phyloP scores from a whole-genome alignment of 2,797 vertebrate species.

The Platyrinchus mystaceus region DNA sequence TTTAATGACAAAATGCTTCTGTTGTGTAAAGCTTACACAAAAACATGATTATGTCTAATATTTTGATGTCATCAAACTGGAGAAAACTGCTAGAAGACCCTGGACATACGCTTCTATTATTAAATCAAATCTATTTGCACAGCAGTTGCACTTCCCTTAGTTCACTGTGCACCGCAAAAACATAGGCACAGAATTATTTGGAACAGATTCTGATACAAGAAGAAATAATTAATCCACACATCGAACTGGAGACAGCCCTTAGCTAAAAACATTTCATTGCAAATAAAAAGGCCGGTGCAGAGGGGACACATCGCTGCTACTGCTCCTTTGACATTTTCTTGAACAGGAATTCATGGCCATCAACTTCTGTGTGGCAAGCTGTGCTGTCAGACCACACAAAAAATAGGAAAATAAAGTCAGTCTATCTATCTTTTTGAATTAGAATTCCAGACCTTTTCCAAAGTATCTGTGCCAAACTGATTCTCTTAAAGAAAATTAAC shows the following conservation, averaged over 20 bases:
- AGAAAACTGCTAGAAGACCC: not conserved
- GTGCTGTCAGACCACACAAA: not conserved
- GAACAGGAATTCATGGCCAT: not conserved
- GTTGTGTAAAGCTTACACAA: conserved; percentile 39
- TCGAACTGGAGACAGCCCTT: not conserved
- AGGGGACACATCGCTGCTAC: not conserved
- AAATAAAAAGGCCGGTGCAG: not conserved
- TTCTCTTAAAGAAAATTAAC: not conserved
- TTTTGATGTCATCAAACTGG: conserved; percentile 28
- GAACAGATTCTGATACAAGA: not conserved
- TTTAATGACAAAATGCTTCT: conserved; percentile 62
- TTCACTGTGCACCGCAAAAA: conserved; percentile 18
- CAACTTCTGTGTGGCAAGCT: not conserved
- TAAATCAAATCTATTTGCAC: conserved; percentile 31
- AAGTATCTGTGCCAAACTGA: not conserved
- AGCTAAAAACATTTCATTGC: not conserved
- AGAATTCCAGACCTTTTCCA: not conserved
- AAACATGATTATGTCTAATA: conserved; percentile 44
- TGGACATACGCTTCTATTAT: conserved; percentile 23
- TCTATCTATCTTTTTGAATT: not conserved
- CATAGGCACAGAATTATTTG: not conserved
- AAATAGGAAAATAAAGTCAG: not conserved
- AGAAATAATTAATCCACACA: conserved; percentile 18
- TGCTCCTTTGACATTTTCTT: not conserved
- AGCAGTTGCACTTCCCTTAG: not conserved